These are phyloP conservation scores for Melanotaenia trifasciata DNA, from an alignment of 2,797 vertebrate genomes.

Conservation along the genomic window DNA sequence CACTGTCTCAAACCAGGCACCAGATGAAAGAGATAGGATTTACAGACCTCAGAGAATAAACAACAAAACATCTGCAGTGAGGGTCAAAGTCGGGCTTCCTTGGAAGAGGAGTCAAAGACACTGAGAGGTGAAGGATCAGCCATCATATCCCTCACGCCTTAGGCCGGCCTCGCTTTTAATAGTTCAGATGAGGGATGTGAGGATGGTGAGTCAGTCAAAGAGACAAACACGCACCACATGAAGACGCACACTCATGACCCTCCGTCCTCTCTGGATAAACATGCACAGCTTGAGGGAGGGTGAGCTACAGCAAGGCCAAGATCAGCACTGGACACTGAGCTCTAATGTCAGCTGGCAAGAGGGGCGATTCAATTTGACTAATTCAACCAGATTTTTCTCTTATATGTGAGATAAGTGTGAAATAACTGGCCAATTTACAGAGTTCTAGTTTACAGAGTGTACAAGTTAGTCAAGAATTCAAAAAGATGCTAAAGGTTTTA, in stretches of 20 bases:
- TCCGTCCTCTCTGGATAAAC: slow-evolving; percentile 40
- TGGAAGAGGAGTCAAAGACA: slow-evolving; percentile 29
- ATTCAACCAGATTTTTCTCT: slow-evolving; percentile 11
- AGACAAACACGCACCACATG: slow-evolving; percentile 42
- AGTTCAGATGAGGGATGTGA: slow-evolving; percentile 63
- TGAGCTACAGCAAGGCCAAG: slow-evolving; percentile 55
- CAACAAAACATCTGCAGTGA: slow-evolving; percentile 16
- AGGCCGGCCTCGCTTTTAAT: slow-evolving; percentile 71
- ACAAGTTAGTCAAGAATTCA: not conserved
- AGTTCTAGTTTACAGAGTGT: not conserved
- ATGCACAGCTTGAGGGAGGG: slow-evolving; percentile 60
- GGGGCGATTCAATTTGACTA: slow-evolving; percentile 36
- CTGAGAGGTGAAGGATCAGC: slow-evolving; percentile 74
- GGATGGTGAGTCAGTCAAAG: slow-evolving; percentile 72
- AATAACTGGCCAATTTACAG: slow-evolving; percentile 9
- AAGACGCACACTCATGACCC: slow-evolving; percentile 50
- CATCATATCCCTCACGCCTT: slow-evolving; percentile 64
- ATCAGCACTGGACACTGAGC: slow-evolving; percentile 59
- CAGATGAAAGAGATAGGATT: slow-evolving; percentile 35
- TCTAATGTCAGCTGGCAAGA: slow-evolving; percentile 39
- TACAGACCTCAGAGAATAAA: slow-evolving; percentile 12
- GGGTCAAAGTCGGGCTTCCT: slow-evolving; percentile 37
- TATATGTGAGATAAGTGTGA: slow-evolving; percentile 3
- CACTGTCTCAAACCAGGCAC: slow-evolving; percentile 33
- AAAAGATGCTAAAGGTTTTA: too few relatives aligned